Evolutionary conservation across 2,888 invertebrate species (phyloP).

Genomic region (Thera britannica): DNA sequence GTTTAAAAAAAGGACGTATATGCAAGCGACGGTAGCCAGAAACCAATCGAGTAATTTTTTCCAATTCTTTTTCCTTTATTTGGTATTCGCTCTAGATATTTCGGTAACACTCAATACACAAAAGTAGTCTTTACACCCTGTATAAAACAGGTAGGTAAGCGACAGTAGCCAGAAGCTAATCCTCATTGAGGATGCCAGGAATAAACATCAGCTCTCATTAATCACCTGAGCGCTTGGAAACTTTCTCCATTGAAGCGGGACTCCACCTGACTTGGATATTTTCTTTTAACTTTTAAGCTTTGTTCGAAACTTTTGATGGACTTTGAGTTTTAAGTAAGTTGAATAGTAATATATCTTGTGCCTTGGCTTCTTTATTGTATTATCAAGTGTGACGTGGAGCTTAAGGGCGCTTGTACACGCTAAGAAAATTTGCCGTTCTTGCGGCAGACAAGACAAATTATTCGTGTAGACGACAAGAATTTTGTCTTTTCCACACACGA

Average conservation of each 20-base stretch:
- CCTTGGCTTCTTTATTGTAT: conserved; percentile 62
- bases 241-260: conserved; percentile 77
- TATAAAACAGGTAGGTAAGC: conserved; percentile 23
- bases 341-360: conserved; percentile 82
- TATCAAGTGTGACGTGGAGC: conserved; percentile 58
- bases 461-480: too few species aligned
- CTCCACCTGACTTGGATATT: conserved; percentile 82
- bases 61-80: too few species aligned
- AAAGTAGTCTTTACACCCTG: conserved; percentile 6
- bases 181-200: conserved; percentile 71
- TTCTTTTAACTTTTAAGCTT: conserved; percentile 85
- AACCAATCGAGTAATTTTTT: too few species aligned
- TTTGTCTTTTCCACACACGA: too few species aligned
- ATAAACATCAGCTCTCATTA: conserved; percentile 78
- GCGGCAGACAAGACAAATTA: too few species aligned
- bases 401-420: too few species aligned
- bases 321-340: conserved; percentile 82
- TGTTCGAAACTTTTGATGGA: conserved; percentile 82
- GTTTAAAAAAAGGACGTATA: too few species aligned
- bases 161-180: conserved; percentile 60
- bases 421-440: too few species aligned
- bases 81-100: too few species aligned
- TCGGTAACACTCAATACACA: too few species aligned
- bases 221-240: conserved; percentile 68
- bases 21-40: too few species aligned